phyloP scores from a whole-genome alignment of 2,797 vertebrate species.

The Sebastes steindachneri region DNA sequence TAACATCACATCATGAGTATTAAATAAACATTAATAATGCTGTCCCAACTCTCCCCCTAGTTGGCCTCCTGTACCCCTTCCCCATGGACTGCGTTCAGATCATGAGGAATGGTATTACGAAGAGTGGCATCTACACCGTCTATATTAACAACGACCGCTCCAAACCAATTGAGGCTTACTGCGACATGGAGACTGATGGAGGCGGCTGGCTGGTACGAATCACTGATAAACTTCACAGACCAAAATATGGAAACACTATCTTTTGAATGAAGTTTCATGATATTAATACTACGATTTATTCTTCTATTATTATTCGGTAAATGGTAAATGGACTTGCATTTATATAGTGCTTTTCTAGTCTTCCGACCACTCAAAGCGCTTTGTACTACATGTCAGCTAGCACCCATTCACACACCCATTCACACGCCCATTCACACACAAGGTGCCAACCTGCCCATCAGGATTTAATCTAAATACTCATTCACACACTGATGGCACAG shows the following conservation, averaged over 20 bases:
- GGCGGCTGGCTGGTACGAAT: conserved; percentile 87
- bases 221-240: not conserved
- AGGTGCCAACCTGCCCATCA: no score
- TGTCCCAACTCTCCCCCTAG: conserved; percentile 53
- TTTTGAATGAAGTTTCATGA: not conserved
- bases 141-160: conserved; percentile 81
- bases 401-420: no score
- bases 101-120: conserved; percentile 82
- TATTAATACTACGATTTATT: not conserved
- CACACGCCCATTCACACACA: no score
- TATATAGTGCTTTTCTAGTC: no score
- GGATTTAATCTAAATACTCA: no score
- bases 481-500: no score
- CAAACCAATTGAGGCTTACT: conserved; percentile 84
- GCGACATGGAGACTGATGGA: conserved; percentile 91
- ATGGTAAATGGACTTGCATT: no score
- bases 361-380: no score
- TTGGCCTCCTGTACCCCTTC: conserved; percentile 79
- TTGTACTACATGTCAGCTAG: no score
- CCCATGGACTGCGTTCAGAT: conserved; percentile 88
- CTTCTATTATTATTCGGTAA: not conserved
- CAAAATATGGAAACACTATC: not conserved
- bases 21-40: not conserved
- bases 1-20: not conserved
- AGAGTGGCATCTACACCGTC: conserved; percentile 84